Percentiles rank a stretch among this genome's conserved stretches.
Evolutionary conservation across 2,888 invertebrate genomes (phyloP).

Genomic region (Scaptodrosophila latifasciaeformis): DNA sequence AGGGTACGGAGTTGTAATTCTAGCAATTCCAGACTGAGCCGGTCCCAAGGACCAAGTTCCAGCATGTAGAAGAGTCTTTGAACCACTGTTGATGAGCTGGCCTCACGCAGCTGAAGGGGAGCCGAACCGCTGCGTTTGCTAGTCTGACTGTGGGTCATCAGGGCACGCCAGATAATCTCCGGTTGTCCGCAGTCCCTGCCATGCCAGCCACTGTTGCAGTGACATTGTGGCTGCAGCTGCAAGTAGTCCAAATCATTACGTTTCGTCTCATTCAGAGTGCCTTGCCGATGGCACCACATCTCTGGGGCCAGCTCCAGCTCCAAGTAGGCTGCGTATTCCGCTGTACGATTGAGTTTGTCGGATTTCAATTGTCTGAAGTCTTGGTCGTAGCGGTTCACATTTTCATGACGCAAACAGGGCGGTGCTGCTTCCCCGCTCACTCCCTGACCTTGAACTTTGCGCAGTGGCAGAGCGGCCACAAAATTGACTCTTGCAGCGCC

Average conservation of each 20-base stretch:
- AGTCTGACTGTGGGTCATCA: conserved; percentile 75
- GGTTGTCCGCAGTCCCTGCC: conserved; percentile 81
- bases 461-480: conserved; percentile 25
- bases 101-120: conserved; percentile 51
- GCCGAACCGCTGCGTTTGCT: conserved; percentile 58
- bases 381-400: conserved; percentile 47
- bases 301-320: conserved; percentile 30
- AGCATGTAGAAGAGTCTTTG: conserved; percentile 79
- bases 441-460: conserved; percentile 5
- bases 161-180: conserved; percentile 81
- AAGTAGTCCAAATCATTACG: conserved; percentile 44
- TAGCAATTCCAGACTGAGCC: conserved; percentile 76
- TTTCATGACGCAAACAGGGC: conserved; percentile 38
- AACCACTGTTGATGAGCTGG: conserved; percentile 62
- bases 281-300: conserved; percentile 68
- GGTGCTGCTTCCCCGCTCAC: conserved; percentile 12
- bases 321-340: conserved; percentile 49
- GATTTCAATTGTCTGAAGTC: conserved; percentile 58
- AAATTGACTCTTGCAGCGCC: conserved; percentile 46
- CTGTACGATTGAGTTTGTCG: conserved; percentile 41
- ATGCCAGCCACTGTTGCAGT: conserved; percentile 80
- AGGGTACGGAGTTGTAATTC: conserved; percentile 80
- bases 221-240: conserved; percentile 73
- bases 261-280: conserved; percentile 49
- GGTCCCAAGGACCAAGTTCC: conserved; percentile 74